Evolutionary conservation across 2,797 vertebrate genomes (phyloP), one percentile per base, ranked within the genome.

Genomic region (Ptychadena robeensis): DNA sequence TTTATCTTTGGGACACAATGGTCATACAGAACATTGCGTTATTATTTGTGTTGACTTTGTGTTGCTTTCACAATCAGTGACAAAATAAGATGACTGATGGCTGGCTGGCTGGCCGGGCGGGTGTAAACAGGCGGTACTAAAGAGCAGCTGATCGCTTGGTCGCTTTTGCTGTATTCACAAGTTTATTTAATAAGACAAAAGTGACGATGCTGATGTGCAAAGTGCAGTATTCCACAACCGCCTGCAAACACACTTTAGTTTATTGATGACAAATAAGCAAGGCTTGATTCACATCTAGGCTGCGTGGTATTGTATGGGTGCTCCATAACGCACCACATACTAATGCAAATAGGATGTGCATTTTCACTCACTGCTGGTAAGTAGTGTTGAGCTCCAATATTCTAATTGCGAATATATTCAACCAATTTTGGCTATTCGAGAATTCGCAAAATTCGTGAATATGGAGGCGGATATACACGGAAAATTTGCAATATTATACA

Each of bases 1-100:
- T 37, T 25, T 71, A 57, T 57, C 59, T 57, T 79, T 27, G 53
- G 53, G 12, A 53, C 38, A 73, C 27, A 65, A 53, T 30, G 22
- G 61, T 40, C 28, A 31, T 40, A 31, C 28, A 12, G 37, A 27
- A 64, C 32, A 40, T 65, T 73, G 70, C 25, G 40, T 65, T 31
- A 48, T 38, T 10, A 22, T 68, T 35, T 35, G 32, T 68, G 32
- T 27, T 69, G 22, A 25, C 10, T 25, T 28, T 35, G n/a, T n/a
- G n/a, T n/a, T n/a, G 35, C 15, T 40, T 67, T 69, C 10, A 69
- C 28, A 27, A 61, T 69, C 67, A 69, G 34, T 38, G 18, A 12
- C 32, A 11, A 25, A 35, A 37, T 27, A 35, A 18, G 35, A 35
- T 12, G 32, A 35, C 9, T 38, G 67, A 69, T 69, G 22, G 37